phyloP scores from a whole-genome alignment of 2,797 vertebrate species.

The Morus bassanus region DNA sequence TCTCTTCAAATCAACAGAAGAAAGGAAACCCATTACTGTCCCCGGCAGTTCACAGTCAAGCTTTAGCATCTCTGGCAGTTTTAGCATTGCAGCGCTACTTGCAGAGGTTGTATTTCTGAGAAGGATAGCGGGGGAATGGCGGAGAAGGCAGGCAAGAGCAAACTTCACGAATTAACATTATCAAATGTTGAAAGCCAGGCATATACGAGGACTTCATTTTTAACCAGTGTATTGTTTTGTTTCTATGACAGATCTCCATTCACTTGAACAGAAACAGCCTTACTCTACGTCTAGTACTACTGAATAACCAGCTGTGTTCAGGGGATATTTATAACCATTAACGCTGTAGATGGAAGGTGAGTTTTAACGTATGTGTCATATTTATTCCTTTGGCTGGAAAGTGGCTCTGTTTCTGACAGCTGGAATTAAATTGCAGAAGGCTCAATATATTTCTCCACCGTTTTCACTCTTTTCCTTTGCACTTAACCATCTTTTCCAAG shows the following conservation, averaged over 20 bases:
- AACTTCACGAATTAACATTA: background rate
- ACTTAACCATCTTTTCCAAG: background rate
- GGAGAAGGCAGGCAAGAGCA: background rate
- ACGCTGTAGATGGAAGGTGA: background rate
- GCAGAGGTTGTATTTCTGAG: background rate
- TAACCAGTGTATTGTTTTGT: background rate
- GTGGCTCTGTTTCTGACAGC: background rate
- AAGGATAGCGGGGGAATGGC: accelerated
- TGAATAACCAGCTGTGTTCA: background rate
- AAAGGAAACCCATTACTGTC: background rate
- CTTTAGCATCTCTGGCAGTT: background rate
- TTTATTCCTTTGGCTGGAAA: background rate
- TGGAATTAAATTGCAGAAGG: background rate
- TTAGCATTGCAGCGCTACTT: background rate
- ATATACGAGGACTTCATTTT: background rate
- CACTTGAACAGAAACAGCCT: background rate
- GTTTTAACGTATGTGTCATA: background rate
- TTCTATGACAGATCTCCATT: background rate
- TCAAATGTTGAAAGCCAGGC: background rate
- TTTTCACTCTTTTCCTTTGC: background rate
- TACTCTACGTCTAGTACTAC: background rate
- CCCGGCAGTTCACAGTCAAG: background rate
- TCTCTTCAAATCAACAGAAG: background rate
- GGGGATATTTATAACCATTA: background rate
- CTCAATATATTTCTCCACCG: background rate